These are phyloP conservation scores for Drosophila sechellia DNA, from an alignment of 1,140 invertebrate species.

Conservation along the genomic window DNA sequence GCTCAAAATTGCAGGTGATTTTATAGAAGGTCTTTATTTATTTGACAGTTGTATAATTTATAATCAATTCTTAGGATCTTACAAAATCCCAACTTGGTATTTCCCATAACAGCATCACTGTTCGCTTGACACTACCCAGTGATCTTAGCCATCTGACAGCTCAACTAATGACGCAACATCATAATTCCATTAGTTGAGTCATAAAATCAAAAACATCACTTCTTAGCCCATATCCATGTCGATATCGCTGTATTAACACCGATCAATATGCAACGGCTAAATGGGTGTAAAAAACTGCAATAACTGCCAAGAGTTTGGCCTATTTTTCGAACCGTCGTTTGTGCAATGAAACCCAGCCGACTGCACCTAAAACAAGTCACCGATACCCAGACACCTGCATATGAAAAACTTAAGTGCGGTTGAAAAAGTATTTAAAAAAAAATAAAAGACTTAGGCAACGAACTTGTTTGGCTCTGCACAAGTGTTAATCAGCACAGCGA, in stretches of 20 bases:
- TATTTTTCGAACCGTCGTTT: slow-evolving; percentile 50
- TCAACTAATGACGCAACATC: slow-evolving; percentile 19
- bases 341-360: slow-evolving; percentile 29
- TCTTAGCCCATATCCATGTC: slow-evolving; percentile 33
- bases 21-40: neutral
- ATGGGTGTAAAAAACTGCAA: slow-evolving; percentile 39
- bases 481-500: slow-evolving; percentile 76
- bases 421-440: slow-evolving; percentile 57
- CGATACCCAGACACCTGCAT: slow-evolving; percentile 43
- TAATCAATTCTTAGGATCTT: no score
- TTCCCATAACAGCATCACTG: neutral
- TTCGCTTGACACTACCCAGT: no score
- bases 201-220: slow-evolving; percentile 26
- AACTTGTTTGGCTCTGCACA: slow-evolving; percentile 71
- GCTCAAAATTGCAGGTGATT: neutral
- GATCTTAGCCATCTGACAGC: slow-evolving; percentile 13
- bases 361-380: slow-evolving; percentile 51
- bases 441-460: slow-evolving; percentile 81
- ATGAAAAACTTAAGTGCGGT: slow-evolving; percentile 47
- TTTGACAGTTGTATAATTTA: no score
- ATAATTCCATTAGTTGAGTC: slow-evolving; percentile 42
- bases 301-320: slow-evolving; percentile 64
- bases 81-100: neutral
- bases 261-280: slow-evolving; percentile 46
- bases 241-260: slow-evolving; percentile 21